Base-by-base conservation (phyloP, 2,113 vertebrate species). In the Lampris megalopsis region DNA sequence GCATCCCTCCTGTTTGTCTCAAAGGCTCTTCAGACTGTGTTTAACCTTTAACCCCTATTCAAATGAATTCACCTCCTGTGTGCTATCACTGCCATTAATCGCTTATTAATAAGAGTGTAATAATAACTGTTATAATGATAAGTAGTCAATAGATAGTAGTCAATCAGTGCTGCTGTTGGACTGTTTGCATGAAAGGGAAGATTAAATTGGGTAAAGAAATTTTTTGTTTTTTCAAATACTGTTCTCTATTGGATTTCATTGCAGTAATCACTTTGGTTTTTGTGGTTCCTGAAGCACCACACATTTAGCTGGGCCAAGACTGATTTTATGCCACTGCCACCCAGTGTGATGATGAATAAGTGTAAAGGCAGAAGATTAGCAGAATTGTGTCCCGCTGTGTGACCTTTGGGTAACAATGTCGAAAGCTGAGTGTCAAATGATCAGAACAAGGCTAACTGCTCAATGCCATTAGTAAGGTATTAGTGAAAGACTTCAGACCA, bases 1-100 rank as follows among this genome's bases (percentile, higher is more conserved):
- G 6, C 36, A 11, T 53, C 62, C 38, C 48, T 71, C 52, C 7
- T 66, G 58, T 74, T 72, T 61, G 40, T 77, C 68, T 47, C 52
- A 43, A 80, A 65, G 60, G 52, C 35, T 73, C 69, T 69, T 80
- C 61, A 65, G 45, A 79, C 80, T 66, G 73, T 56, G 41, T 68
- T 49, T 68, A 75, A 81, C 71, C 77, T 11, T 54, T 74, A 35
- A 69, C 57, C 68, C 52, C 42, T 8, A 2, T 65, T 82, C 9
- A 63, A 77, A 74, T 62, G 54, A 35, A 81, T 59, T 38, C 24
- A 49, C 62, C 36, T 58, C 67, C 69, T 61, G 6, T 49, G 10
- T 36, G 43, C 37, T n/a, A 40, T 6, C n/a, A 11, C 53, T 69
- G 56, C 56, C 41, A 58, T 40, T 81, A 61, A 77, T 58, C 58